Evolutionary conservation across 2,888 invertebrate genomes (phyloP).

Genomic region (Caradrina kadenii): DNA sequence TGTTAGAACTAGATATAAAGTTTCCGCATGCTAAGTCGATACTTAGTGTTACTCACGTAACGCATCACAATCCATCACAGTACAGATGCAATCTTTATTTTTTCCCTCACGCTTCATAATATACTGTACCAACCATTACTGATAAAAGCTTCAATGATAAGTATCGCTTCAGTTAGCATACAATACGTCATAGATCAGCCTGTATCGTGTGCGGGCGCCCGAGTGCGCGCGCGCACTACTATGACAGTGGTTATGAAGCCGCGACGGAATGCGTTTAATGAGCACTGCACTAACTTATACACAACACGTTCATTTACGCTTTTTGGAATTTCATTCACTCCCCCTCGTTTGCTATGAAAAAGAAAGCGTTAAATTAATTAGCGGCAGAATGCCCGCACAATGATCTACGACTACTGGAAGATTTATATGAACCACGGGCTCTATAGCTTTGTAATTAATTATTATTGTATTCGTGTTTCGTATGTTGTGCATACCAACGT

Average conservation of each 20-base stretch:
- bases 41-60: slow-evolving; percentile 7
- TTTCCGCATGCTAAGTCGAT: background rate
- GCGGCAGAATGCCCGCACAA: slow-evolving; percentile 79
- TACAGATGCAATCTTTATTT: slow-evolving; percentile 48
- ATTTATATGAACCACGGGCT: slow-evolving; percentile 70
- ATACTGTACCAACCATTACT: slow-evolving; percentile 40
- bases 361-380: slow-evolving; percentile 87
- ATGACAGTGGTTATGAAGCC: slow-evolving; percentile 73
- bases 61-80: slow-evolving; percentile 39
- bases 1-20: background rate
- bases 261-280: slow-evolving; percentile 83
- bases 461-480: slow-evolving; percentile 56
- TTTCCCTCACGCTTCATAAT: slow-evolving; percentile 53
- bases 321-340: slow-evolving; percentile 87
- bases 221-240: slow-evolving; percentile 59
- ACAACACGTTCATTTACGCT: slow-evolving; percentile 83
- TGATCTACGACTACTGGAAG: slow-evolving; percentile 78
- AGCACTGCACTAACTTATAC: slow-evolving; percentile 84
- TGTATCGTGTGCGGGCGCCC: slow-evolving; percentile 54
- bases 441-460: slow-evolving; percentile 61
- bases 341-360: slow-evolving; percentile 80
- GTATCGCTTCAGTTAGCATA: slow-evolving; percentile 62
- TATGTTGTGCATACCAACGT: slow-evolving; percentile 29
- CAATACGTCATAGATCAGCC: slow-evolving; percentile 61
- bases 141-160: slow-evolving; percentile 57